Conservation (phyloP, 2,888 invertebrate species). For the Epicampocera succincta region DNA sequence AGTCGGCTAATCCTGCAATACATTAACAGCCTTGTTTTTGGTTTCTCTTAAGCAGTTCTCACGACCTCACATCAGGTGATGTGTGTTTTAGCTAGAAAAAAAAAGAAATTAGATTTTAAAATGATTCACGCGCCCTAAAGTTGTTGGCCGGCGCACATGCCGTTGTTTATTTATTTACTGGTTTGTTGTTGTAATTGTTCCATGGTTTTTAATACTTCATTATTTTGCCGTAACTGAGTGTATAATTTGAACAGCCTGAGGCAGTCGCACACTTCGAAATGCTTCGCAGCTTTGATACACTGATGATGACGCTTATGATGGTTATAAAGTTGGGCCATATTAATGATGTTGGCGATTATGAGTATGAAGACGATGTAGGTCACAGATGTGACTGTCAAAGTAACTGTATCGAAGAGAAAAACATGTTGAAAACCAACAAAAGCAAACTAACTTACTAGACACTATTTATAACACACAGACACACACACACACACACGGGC, state of each 20-base stretch:
- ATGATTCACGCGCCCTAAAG: too few species aligned
- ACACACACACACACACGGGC: neutral
- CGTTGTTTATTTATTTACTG: neutral
- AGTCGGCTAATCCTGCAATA: too few species aligned
- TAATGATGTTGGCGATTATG: slow-evolving; percentile 38
- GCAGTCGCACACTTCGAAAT: slow-evolving; percentile 13
- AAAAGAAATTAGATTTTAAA: too few species aligned
- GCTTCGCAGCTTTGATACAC: neutral
- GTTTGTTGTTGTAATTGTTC: neutral
- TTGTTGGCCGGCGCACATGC: neutral
- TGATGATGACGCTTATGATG: neutral
- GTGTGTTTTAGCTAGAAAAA: too few species aligned
- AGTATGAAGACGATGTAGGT: slow-evolving; percentile 63
- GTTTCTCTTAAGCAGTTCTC: too few species aligned
- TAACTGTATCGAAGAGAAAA: slow-evolving; percentile 28
- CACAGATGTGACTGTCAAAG: slow-evolving; percentile 56
- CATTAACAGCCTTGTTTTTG: too few species aligned
- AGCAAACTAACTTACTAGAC: slow-evolving; percentile 61
- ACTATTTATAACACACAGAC: slow-evolving; percentile 59
- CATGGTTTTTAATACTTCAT: slow-evolving; percentile 26
- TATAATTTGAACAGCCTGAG: slow-evolving; percentile 45
- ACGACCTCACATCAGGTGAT: too few species aligned
- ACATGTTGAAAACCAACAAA: slow-evolving; percentile 8
- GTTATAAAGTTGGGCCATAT: slow-evolving; percentile 10
- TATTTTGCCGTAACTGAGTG: slow-evolving; percentile 47